Conservation (phyloP, 2,113 vertebrate genomes). For the Crocuta crocuta region DNA sequence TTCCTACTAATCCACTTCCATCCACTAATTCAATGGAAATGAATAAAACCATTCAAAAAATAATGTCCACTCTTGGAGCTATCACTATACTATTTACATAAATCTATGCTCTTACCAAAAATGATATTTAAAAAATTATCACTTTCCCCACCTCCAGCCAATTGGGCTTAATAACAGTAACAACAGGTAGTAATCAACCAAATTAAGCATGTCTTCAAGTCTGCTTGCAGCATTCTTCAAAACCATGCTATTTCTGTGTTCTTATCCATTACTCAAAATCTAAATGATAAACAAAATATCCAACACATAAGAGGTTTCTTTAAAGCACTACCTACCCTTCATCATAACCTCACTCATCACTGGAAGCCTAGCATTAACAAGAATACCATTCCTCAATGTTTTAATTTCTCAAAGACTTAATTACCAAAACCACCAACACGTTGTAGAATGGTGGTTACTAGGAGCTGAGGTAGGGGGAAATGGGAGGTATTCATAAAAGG, state of each 20-base stretch:
- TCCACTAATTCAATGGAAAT: not conserved
- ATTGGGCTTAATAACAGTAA: not conserved
- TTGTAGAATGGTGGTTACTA: not conserved
- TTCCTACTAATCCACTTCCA: not conserved
- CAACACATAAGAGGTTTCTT: not conserved
- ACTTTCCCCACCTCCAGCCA: not conserved
- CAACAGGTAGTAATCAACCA: not conserved
- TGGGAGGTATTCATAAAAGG: not conserved
- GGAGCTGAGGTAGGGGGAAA: not conserved
- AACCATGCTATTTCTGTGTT: not conserved
- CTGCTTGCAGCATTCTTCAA: not conserved
- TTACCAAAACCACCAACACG: not conserved
- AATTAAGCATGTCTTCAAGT: not conserved
- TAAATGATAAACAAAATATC: not conserved
- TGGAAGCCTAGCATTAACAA: not conserved
- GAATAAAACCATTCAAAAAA: not conserved
- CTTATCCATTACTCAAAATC: not conserved
- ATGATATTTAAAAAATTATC: not conserved
- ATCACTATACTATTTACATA: not conserved
- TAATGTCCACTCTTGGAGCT: not conserved
- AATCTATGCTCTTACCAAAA: not conserved
- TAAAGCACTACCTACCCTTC: not conserved
- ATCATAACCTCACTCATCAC: not conserved
- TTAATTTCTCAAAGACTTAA: not conserved
- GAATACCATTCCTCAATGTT: not conserved